Evolutionary conservation across 2,113 vertebrate species (phyloP).

Genomic region (Datnioides undecimradiatus): DNA sequence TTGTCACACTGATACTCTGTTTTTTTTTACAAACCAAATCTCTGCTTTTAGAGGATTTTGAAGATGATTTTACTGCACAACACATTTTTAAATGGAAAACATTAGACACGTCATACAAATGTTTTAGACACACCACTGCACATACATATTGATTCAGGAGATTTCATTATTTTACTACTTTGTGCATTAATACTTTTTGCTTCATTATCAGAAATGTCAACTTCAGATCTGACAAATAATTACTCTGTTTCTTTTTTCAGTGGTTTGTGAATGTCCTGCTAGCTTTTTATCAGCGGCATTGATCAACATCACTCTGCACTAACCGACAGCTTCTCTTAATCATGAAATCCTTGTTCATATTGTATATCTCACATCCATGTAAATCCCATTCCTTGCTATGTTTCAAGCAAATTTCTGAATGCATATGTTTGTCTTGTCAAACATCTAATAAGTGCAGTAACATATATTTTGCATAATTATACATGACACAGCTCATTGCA

Average conservation of each 20-base stretch:
- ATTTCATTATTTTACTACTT: neutral
- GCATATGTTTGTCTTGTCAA: neutral
- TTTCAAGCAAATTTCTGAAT: neutral
- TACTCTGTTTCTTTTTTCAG: slow-evolving; percentile 33
- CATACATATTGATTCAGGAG: neutral
- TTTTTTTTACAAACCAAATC: too few species aligned
- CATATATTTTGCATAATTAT: neutral
- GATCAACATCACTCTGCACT: neutral
- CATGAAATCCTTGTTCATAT: neutral
- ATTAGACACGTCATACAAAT: neutral
- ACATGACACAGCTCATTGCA: neutral
- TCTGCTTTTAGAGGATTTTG: too few species aligned
- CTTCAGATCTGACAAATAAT: neutral
- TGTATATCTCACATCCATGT: neutral
- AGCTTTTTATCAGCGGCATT: neutral
- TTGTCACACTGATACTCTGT: too few species aligned
- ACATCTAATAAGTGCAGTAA: neutral
- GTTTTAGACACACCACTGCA: neutral
- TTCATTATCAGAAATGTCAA: neutral
- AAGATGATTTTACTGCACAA: too few species aligned
- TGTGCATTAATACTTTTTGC: neutral
- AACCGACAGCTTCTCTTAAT: neutral
- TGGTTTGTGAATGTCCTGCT: slow-evolving; percentile 8
- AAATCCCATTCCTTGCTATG: neutral
- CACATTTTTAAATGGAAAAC: too few species aligned